Conservation (phyloP, 2,888 invertebrate genomes). For the Zeuzera pyrina region DNA sequence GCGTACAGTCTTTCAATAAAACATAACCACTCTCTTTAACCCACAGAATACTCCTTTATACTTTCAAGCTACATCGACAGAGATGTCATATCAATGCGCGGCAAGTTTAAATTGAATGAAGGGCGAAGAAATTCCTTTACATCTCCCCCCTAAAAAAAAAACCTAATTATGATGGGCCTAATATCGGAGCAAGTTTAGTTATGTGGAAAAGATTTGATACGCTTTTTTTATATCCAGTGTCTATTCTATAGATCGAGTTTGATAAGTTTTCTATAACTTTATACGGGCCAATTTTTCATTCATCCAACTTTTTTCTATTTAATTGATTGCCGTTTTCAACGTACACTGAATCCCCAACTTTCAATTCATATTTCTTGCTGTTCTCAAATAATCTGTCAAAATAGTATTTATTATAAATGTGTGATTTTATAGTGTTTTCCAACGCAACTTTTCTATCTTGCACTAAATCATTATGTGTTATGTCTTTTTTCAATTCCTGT, state of each 20-base stretch:
- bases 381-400: slow-evolving; percentile 17
- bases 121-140: no score
- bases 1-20: no score
- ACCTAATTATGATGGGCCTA: background rate
- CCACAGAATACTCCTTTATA: no score
- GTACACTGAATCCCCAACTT: slow-evolving; percentile 10
- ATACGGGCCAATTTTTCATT: slow-evolving; percentile 21
- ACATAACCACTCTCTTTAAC: no score
- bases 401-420: slow-evolving; percentile 18
- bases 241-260: slow-evolving; percentile 21
- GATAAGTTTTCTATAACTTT: slow-evolving; percentile 20
- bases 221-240: slow-evolving; percentile 20
- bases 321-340: slow-evolving; percentile 25
- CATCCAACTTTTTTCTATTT: slow-evolving; percentile 23
- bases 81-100: no score
- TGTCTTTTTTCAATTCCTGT: background rate
- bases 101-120: no score
- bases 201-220: background rate
- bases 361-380: slow-evolving; percentile 9
- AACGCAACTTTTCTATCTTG: slow-evolving; percentile 19
- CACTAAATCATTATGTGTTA: background rate
- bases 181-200: background rate
- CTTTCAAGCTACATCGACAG: no score
- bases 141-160: no score
- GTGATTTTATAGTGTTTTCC: slow-evolving; percentile 19